Evolutionary conservation across 2,113 vertebrate species (phyloP), one percentile per base, ranked within the genome.

Genomic region (Erythrolamprus reginae): DNA sequence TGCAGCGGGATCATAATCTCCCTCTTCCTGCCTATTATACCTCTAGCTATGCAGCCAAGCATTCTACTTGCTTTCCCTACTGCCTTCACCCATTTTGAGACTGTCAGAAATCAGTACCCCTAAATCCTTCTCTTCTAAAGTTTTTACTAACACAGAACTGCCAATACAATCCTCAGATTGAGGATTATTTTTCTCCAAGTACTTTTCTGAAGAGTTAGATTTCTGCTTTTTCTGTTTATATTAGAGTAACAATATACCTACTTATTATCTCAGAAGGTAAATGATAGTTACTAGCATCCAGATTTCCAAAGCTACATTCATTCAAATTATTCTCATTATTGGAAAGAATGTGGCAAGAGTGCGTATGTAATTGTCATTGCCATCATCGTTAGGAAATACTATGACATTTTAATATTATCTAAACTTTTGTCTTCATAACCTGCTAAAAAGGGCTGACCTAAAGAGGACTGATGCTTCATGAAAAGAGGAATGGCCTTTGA

Each of bases 361-460:
- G 94, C 92, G 93, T 93, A 42, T 3, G 82, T 92, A 91, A 58
- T 13, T 94, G 95, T 94, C 94, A 94, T 77, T 77, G 89, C 90
- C 92, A 38, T 87, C 93, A 92, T 93, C 92, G 95, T 91, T 83
- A 10, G 15, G 33, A 51, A 33, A 26, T 88, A n/a, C n/a, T n/a
- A 47, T 91, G 91, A n/a, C 52, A 12, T 65, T 85, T 92, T 90
- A 84, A 1, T 91, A 92, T 38, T 88, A 92, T 93, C 92, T 95
- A 93, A 92, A 94, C 90, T 94, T 94, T 93, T 48, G 88, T 89
- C 65, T 70, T 23, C 61, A 90, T 90, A 10, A 4, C 17, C 5
- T 83, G 88, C 26, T 8, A 10, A 24, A 56, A 56, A 28, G 15
- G 28, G 4, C 56, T 45, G 47, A 83, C 19, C 51, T 42, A 89